phyloP scores from a whole-genome alignment of 2,113 vertebrate species.

The Embiotoca jacksoni region DNA sequence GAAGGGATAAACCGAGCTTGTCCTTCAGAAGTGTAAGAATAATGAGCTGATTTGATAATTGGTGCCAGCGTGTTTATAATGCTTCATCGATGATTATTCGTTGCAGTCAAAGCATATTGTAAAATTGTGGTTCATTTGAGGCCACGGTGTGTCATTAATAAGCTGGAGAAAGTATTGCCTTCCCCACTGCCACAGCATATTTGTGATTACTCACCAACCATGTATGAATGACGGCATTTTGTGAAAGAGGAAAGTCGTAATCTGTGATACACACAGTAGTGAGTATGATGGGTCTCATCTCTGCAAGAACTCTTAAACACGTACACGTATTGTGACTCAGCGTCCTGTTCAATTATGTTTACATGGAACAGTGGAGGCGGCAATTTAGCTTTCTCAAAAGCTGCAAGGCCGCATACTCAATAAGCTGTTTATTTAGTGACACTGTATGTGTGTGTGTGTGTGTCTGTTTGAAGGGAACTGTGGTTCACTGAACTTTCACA shows the following conservation, averaged over 20 bases:
- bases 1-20: not conserved
- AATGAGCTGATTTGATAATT: not conserved
- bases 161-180: constrained; percentile 18
- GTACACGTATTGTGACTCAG: constrained; percentile 63
- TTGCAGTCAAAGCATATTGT: not conserved
- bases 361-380: constrained; percentile 54
- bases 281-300: constrained; percentile 41
- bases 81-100: not conserved
- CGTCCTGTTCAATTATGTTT: constrained; percentile 65
- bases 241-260: constrained; percentile 58
- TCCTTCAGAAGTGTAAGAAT: not conserved
- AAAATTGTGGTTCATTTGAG: not conserved
- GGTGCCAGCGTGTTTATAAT: not conserved
- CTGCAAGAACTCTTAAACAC: constrained; percentile 57
- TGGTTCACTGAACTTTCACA: constrained; percentile 73
- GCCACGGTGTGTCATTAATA: constrained; percentile 10
- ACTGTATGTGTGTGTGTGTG: not conserved
- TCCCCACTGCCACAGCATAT: constrained; percentile 28
- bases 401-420: constrained; percentile 57
- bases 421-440: constrained; percentile 55
- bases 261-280: constrained; percentile 52
- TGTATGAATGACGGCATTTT: constrained; percentile 56
- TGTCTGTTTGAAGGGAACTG: constrained; percentile 66
- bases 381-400: constrained; percentile 60
- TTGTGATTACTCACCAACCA: constrained; percentile 58